Conservation (phyloP, 2,797 vertebrate species). For the Chelon auratus region DNA sequence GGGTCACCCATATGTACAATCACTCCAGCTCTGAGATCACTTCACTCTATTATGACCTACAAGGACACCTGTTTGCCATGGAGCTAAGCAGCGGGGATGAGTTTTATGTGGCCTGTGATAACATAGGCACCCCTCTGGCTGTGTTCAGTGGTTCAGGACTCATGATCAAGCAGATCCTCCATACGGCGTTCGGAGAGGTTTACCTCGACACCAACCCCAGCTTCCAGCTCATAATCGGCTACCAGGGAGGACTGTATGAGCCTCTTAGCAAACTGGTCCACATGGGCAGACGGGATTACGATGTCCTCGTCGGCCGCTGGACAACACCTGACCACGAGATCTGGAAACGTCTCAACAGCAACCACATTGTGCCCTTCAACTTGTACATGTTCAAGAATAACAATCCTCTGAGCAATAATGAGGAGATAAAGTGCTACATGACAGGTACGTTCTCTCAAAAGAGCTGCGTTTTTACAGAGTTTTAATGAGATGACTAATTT, state of each 20-base stretch:
- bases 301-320: conserved; percentile 96
- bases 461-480: neutral
- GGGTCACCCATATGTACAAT: conserved; percentile 98
- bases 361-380: conserved; percentile 95
- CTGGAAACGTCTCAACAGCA: conserved; percentile 94
- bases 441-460: conserved; percentile 89
- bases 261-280: conserved; percentile 95
- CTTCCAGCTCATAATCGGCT: conserved; percentile 95
- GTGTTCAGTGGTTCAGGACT: conserved; percentile 95
- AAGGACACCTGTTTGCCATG: conserved; percentile 98
- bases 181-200: conserved; percentile 97
- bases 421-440: conserved; percentile 99
- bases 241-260: conserved; percentile 96
- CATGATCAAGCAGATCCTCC: conserved; percentile 97
- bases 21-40: conserved; percentile 98
- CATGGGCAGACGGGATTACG: conserved; percentile 96
- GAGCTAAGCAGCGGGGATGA: conserved; percentile 97
- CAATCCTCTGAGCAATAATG: conserved; percentile 95
- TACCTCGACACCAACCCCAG: conserved; percentile 97
- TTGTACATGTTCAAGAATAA: conserved; percentile 99
- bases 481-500: neutral
- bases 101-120: conserved; percentile 98
- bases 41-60: conserved; percentile 97
- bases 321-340: conserved; percentile 94
- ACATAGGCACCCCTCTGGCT: conserved; percentile 96